A percentile compares a stretch with the other conserved stretches of the same genome.
Evolutionary conservation across 2,888 invertebrate genomes (phyloP).

Genomic region (Seira sanloemensis): DNA sequence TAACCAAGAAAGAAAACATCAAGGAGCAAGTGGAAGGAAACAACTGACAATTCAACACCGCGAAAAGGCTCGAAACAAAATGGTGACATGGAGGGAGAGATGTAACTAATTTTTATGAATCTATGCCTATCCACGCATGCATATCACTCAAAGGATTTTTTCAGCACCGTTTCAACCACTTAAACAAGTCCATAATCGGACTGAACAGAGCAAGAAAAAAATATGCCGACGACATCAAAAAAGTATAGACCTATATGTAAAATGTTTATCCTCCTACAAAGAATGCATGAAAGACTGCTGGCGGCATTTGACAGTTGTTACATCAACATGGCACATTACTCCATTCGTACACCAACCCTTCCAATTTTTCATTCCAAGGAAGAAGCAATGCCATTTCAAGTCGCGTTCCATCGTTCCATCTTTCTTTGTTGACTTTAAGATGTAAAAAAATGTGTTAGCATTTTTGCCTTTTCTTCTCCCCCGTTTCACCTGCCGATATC

Average conservation of each 20-base stretch:
- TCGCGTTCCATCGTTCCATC: not conserved
- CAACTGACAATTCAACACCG: not conserved
- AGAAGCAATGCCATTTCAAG: not conserved
- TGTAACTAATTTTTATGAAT: not conserved
- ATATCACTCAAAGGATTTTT: not conserved
- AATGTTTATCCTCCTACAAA: not conserved
- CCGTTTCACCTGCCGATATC: conserved; percentile 68
- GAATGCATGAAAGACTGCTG: not conserved
- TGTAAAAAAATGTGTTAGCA: not conserved
- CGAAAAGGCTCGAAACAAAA: not conserved
- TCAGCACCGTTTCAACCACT: conserved; percentile 27
- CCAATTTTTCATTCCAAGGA: conserved; percentile 36
- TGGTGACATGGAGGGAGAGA: not conserved
- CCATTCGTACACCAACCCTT: conserved; percentile 32
- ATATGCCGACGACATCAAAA: conserved; percentile 20
- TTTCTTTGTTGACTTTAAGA: not conserved
- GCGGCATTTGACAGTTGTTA: conserved; percentile 47
- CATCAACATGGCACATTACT: conserved; percentile 51
- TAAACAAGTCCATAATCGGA: not conserved
- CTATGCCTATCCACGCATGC: not conserved
- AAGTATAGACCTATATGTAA: no score
- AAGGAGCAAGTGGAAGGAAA: not conserved
- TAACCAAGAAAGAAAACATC: not conserved
- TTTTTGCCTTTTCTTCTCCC: not conserved
- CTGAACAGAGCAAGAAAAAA: not conserved